Evolutionary conservation across 2,113 vertebrate species (phyloP).

Genomic region (Illadopsis cleaveri): DNA sequence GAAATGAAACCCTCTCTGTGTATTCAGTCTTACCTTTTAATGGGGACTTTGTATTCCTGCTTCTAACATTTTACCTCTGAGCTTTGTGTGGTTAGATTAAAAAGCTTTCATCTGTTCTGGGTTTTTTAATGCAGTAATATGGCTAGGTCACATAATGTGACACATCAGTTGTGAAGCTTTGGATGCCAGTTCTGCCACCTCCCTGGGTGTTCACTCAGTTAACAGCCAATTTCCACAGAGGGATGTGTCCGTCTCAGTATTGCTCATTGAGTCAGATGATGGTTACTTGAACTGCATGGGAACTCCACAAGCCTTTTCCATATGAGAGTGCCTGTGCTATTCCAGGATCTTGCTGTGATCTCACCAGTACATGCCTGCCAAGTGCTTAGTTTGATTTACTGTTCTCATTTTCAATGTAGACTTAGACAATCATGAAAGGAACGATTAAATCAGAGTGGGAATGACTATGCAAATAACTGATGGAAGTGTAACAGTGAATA

Average conservation of each 20-base stretch:
- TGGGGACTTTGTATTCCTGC: neutral
- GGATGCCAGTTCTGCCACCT: neutral
- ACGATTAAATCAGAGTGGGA: slow-evolving; percentile 20
- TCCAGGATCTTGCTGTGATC: slow-evolving; percentile 31
- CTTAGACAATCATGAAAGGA: slow-evolving; percentile 1
- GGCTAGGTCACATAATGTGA: neutral
- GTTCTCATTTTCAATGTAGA: neutral
- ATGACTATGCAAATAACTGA: slow-evolving; percentile 6
- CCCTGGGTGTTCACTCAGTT: neutral
- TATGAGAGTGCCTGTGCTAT: neutral
- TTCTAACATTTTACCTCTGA: neutral
- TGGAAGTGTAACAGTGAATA: neutral
- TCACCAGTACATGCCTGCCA: slow-evolving; percentile 8
- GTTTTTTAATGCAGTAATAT: neutral
- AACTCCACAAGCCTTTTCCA: neutral
- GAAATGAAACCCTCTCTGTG: neutral
- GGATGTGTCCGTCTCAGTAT: neutral
- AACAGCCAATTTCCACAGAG: neutral
- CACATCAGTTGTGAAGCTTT: neutral
- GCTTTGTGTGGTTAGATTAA: neutral
- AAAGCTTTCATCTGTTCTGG: neutral
- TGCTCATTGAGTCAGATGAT: slow-evolving; percentile 39
- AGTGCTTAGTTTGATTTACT: slow-evolving; percentile 26
- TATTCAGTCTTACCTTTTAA: neutral
- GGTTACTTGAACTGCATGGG: neutral